Evolutionary conservation across 2,797 vertebrate genomes (phyloP), one percentile per base, ranked within the genome.

Genomic region (Sebastes hubbsi): DNA sequence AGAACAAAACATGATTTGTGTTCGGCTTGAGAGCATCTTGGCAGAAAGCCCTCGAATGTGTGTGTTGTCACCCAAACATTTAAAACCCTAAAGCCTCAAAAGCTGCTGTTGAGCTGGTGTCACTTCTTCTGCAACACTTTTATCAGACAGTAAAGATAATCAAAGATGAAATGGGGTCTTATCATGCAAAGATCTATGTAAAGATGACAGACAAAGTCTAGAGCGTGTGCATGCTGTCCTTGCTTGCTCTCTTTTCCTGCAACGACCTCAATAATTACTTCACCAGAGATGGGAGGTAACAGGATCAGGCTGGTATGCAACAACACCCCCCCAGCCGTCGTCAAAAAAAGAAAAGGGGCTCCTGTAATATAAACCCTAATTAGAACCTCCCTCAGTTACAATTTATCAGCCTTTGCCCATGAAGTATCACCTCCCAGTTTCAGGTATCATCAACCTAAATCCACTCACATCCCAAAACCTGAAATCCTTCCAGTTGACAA

Each of bases 201-300:
- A 75, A 85, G 83, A 69, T 72, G 8, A 84, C 2, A 6, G 3
- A 12, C 1, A 1, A 6, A 5, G 49, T 12, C 16, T 84, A 34
- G 63, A 73, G 18, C 1, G 3, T 16, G 46, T 65, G 34, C 54
- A 46, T 61, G 70, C 64, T 66, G 22, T 62, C 62, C 10, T 29
- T 32, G 8, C 36, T 4, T 38, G n/a, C 46, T 61, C 5, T 6
- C 54, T 78, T 87, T 60, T 59, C 62, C 61, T 90, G 83, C 80
- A 75, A 74, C 83, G 87, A 59, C 71, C 84, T 88, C 36, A 79
- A 18, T 46, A 46, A 89, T 90, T 81, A 77, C 88, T 91, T 85
- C 30, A 75, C 65, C 93, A 94, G 83, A 84, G 55, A 62, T 65
- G 27, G 85, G 46, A 46, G 38, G 94, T 90, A 94, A 95, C 82